Percentiles rank a stretch among this genome's conserved stretches.
phyloP scores from a whole-genome alignment of 1,140 invertebrate species.

The Drosophila parvula region DNA sequence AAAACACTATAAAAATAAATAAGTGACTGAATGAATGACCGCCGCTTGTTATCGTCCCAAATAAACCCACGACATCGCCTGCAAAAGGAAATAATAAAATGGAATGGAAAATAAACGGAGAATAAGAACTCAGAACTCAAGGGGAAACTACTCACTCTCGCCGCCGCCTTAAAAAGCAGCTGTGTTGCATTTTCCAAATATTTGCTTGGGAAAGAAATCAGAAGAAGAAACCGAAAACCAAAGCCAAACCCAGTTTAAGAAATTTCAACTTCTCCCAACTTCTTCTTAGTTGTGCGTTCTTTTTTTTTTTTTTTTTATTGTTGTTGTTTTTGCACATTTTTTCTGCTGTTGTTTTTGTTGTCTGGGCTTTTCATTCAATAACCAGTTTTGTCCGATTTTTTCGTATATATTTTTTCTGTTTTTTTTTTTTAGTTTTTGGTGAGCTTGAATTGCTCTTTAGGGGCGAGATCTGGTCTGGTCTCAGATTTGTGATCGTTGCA shows the following conservation, averaged over 20 bases:
- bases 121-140: constrained; percentile 10
- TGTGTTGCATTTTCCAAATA: constrained; percentile 75
- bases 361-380: constrained; percentile 80
- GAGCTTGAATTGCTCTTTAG: constrained; percentile 60
- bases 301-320: constrained; percentile 30
- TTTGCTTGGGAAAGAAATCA: constrained; percentile 41
- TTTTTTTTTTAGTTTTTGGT: constrained; percentile 37
- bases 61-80: constrained; percentile 18
- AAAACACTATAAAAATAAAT: constrained; percentile 54
- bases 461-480: constrained; percentile 45
- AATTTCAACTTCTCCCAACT: constrained; percentile 66
- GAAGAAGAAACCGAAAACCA: constrained; percentile 16
- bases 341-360: constrained; percentile 54
- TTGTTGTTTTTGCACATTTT: constrained; percentile 69
- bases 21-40: constrained; percentile 27
- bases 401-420: constrained; percentile 4
- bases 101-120: constrained; percentile 11
- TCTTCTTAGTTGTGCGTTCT: constrained; percentile 49
- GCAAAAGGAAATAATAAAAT: constrained; percentile 24
- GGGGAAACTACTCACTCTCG: not conserved
- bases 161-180: constrained; percentile 35
- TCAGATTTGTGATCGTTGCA: constrained; percentile 38
- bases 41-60: constrained; percentile 45
- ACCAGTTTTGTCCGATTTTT: constrained; percentile 70
- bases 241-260: constrained; percentile 51